Evolutionary conservation across 2,113 vertebrate species (phyloP), one percentile per base, ranked within the genome.

Genomic region (Cranoglanis bouderius): DNA sequence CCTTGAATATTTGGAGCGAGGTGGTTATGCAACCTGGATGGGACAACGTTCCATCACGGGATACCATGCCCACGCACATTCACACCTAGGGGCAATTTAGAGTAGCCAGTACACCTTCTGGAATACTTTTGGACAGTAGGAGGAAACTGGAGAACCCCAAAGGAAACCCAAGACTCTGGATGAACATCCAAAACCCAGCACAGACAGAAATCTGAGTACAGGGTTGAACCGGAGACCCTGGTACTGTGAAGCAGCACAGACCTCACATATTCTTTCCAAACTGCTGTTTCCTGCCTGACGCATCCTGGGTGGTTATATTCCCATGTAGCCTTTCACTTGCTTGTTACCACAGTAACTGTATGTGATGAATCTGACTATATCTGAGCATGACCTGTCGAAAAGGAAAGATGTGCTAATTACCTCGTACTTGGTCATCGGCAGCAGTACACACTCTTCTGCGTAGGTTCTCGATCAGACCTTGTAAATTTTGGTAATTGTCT

Each of bases 361-460:
- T 8, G 13, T 83, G 55, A 51, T 6, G 46, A 85, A 74, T 86
- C 35, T 3, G 0, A 6, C 9, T 8, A 24, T 35, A 32, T 32
- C 18, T 26, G 43, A 63, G 0, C 38, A 19, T 46, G 26, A 38
- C 13, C 53, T n/a, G 21, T 14, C 2, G 6, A 77, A 83, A 24
- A 29, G 32, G 5, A 75, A 26, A 63, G 46, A 53, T 57, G 55
- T 77, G 14, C 32, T 4, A 9, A 21, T 80, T 87, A 82, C 94
- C 94, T 94, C 93, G 95, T 94, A 93, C 92, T 92, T 91, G 43
- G 89, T 93, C 92, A 65, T 93, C 93, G 43, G 96, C 87, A 2
- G 93, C 94, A 29, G 90, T 55, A 77, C 97, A 97, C 3, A 98
- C 91, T 0, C 92, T 96, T 84, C 93, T 75, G 86, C 95, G 93